Conservation (phyloP, 2,888 invertebrate genomes). For the Eucera pruinosa region DNA sequence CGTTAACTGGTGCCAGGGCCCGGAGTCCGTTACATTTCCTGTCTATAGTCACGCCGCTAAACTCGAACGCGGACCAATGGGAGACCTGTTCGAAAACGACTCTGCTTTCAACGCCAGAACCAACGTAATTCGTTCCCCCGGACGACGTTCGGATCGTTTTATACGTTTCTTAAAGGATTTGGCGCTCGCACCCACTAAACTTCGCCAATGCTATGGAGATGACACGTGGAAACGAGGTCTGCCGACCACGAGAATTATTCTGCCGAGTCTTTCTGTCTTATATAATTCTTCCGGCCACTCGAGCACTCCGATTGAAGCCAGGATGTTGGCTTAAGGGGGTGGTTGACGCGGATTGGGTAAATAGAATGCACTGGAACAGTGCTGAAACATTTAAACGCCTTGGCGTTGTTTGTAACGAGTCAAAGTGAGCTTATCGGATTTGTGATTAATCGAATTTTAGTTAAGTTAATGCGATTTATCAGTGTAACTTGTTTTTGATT, state of each 20-base stretch:
- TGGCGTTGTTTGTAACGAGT: constrained; percentile 5
- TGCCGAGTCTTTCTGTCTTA: constrained; percentile 22
- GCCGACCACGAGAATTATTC: constrained; percentile 35
- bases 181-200: constrained; percentile 55
- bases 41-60: constrained; percentile 26
- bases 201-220: constrained; percentile 50
- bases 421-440: not conserved
- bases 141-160: constrained; percentile 39
- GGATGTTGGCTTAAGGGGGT: not conserved
- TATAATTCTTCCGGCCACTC: constrained; percentile 37
- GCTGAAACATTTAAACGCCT: not conserved
- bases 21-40: constrained; percentile 35
- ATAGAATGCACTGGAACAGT: constrained; percentile 17
- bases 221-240: constrained; percentile 46
- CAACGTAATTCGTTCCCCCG: constrained; percentile 43
- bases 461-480: too few relatives aligned
- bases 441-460: not conserved
- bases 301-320: constrained; percentile 7
- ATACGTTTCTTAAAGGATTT: constrained; percentile 58
- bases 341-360: constrained; percentile 8
- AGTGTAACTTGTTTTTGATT: too few relatives aligned
- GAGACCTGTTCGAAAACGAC: constrained; percentile 24
- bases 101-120: constrained; percentile 51
- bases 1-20: constrained; percentile 30
- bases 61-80: constrained; percentile 29